Evolutionary conservation across 2,888 invertebrate species (phyloP), one percentile per base, ranked within the genome.

Genomic region (Dolichomitus sp.): DNA sequence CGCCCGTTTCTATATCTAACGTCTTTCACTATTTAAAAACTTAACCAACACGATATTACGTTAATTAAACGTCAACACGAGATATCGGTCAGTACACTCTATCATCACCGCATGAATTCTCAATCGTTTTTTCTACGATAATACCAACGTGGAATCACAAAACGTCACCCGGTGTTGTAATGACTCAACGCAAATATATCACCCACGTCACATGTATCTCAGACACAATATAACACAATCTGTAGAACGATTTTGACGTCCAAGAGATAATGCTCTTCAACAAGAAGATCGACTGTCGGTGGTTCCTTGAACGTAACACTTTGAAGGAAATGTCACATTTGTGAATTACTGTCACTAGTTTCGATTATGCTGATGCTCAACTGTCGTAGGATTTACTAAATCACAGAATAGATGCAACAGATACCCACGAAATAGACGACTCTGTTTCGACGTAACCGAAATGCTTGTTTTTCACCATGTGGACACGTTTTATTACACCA

Each of bases 1-100:
- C 90, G 88, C 89, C 90, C 90, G 90, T 57, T 23, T 12, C 91
- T 89, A 91, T 87, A 92, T 93, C 90, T 90, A 92, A 91, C 88
- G 90, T 91, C 90, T 27, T 23, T 17, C 48, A 48, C 48, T 17
- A 6, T 17, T 17, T 48, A 17, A 48, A 42, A 14, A 7, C n/a
- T 17, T 14, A 9, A 7, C 48, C 17, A 48, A 48, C 7, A 23
- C 23, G 52, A 52, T 12, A 19, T 12, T 19, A 23, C 12, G 17
- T 6, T 17, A 6, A 48, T 52, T 23, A 3, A 23, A 23, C 52
- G 19, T 23, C 5, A 1, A 9, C 52, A 11, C 52, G 11, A 4
- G 19, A 52, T 23, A 52, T 23, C 23, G 11, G 3, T 19, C 23
- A 2, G 14, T 52, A 23, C 52, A 19, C 52, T 23, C 23, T 52